A percentile compares a stretch with the other conserved stretches of the same genome.
Conservation (phyloP, 2,888 invertebrate species). For the Meloe dianella region DNA sequence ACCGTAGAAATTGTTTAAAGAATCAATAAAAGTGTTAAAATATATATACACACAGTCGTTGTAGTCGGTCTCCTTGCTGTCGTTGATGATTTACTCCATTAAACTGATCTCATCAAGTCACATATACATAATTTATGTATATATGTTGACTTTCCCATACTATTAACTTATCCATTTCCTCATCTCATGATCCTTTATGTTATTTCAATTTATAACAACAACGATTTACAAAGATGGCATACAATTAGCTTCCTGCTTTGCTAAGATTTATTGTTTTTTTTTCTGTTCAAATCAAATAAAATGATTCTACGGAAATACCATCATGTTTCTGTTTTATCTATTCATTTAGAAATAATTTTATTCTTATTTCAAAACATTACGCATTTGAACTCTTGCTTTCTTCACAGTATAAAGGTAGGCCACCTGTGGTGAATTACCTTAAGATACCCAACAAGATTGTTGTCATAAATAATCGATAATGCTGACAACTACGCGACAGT, state of each 20-base stretch:
- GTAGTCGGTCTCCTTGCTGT: background rate
- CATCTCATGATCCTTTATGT: constrained; percentile 4
- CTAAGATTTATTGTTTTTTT: background rate
- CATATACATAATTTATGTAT: constrained; percentile 5
- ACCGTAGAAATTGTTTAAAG: background rate
- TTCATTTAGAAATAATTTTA: background rate
- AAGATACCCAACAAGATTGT: background rate
- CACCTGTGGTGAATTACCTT: background rate
- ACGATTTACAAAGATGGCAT: constrained; percentile 17
- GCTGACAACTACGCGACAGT: background rate
- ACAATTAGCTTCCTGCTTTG: constrained; percentile 30
- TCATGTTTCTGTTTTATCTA: no score
- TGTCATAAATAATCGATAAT: constrained; percentile 1
- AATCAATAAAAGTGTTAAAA: background rate
- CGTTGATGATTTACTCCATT: background rate
- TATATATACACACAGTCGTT: background rate
- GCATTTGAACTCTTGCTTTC: background rate
- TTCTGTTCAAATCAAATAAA: no score
- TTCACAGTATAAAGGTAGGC: background rate
- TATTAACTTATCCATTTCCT: constrained; percentile 7
- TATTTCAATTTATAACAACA: constrained; percentile 2
- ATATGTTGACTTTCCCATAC: constrained; percentile 11
- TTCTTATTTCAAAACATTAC: background rate
- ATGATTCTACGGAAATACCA: no score
- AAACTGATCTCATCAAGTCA: background rate